Percentiles rank a stretch among this genome's conserved stretches.
These are phyloP conservation scores for Lutjanus argentimaculatus DNA, from an alignment of 2,797 vertebrate genomes.

Conservation along the genomic window DNA sequence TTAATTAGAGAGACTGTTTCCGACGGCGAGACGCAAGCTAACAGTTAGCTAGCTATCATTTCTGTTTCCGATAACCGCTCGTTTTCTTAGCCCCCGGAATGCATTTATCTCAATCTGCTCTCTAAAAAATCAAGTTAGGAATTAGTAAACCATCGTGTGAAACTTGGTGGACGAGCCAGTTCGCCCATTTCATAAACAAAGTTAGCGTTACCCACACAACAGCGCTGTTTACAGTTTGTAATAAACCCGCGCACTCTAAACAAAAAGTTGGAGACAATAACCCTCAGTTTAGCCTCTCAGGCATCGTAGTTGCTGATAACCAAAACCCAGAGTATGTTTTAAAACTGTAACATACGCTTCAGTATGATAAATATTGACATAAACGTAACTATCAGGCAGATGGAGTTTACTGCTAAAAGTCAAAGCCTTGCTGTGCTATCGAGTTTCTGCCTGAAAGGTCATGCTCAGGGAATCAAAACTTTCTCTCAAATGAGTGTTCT, in stretches of 20 bases:
- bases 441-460: neutral
- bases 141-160: rapidly evolving
- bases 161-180: rapidly evolving
- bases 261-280: no score
- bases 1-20: neutral
- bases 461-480: rapidly evolving
- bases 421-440: rapidly evolving
- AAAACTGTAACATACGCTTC: rapidly evolving
- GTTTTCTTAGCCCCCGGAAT: rapidly evolving
- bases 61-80: neutral
- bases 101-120: neutral
- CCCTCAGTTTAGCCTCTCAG: neutral
- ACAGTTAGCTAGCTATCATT: conserved; percentile 17
- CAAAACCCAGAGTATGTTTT: no score
- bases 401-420: rapidly evolving
- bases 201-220: conserved; percentile 62
- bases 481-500: rapidly evolving
- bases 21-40: neutral
- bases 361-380: neutral
- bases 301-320: neutral
- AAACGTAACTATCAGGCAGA: rapidly evolving
- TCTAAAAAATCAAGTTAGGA: neutral
- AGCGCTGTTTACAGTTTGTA: conserved; percentile 48
- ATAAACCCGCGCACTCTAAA: conserved; percentile 52
- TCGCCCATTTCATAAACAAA: rapidly evolving